Base-by-base conservation (phyloP, 1,140 invertebrate species). In the Streblospio benedicti region DNA sequence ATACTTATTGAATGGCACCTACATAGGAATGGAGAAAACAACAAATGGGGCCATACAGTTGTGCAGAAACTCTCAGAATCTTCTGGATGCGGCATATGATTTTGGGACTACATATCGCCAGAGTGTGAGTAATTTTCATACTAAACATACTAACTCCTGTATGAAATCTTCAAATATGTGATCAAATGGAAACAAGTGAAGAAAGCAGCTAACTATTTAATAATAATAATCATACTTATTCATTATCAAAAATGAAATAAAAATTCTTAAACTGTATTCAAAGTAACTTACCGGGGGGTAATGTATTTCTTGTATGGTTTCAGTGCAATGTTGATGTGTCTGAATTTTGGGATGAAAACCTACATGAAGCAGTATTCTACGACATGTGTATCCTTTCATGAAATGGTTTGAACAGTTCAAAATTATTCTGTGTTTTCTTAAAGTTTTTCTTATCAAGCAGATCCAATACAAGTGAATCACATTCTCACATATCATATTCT, bases 41-140 rank as follows among this genome's bases (percentile, higher is more conserved):
- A 65, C 47, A 1, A 72, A 70, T 28, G 71, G 76, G 50, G 62
- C 69, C 18, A 63, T 82, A 25, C 76, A 80, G 61, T 65, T 83
- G 3, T 83, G 81, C 80, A 72, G 80, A 67, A 64, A 73, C 52
- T 61, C 81, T 69, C 61, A 74, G 66, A 61, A 67, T 72, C 57
- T 75, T 71, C 63, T 82, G 72, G 62, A 83, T 79, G 68, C 79
- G 76, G 68, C 81, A 74, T 78, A 82, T 50, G 71, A 75, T 58
- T 85, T 85, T 77, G 83, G 84, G 31, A 74, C 83, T 33, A 80
- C 81, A 61, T 79, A 80, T 59, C 67, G 67, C 33, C 80, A 75
- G 57, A 74, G 64, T 18, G 67, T 69, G 43, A 64, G 57, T 47
- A 20, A 14, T n/a, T n/a, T n/a, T n/a, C n/a, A n/a, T n/a, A n/a